Evolutionary conservation across 2,888 invertebrate genomes (phyloP), one percentile per base, ranked within the genome.

Genomic region (Scaptodrosophila latifasciaeformis): DNA sequence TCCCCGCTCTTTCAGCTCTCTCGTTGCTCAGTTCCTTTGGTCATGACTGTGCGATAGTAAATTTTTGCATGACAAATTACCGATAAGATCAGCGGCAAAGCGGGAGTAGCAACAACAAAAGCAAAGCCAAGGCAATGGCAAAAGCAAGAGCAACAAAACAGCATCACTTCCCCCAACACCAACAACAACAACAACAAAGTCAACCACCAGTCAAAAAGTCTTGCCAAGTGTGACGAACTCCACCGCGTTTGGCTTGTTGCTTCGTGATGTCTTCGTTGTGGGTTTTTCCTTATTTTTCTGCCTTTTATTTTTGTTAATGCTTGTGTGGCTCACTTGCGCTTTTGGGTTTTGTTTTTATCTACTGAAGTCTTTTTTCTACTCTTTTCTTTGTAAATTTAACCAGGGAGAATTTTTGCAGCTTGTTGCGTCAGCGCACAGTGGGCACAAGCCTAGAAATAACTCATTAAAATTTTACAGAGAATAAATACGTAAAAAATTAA

Each of bases 61-160:
- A 76, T 71, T 79, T 82, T 71, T 67, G 72, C 77, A 81, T 81
- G 80, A 82, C 78, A 81, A 82, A 82, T 82, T 78, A 76, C 67
- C 70, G 81, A 82, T 81, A 81, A 81, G 72, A 82, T 82, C 78
- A 59, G 55, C 61, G 45, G 45, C 62, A 67, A 56, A 43, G 27
- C 17, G 13, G 4, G 4, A 19, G 54, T 39, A 54, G 58, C 49
- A 45, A 56, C n/a, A n/a, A n/a, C n/a, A n/a, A n/a, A n/a, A n/a
- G n/a, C n/a, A n/a, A n/a, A n/a, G n/a, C n/a, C n/a, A n/a, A n/a
- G n/a, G n/a, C n/a, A n/a, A n/a, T n/a, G 48, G 49, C 67, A 57
- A 27, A 10, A 9, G 21, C 49, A 34, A 34, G 9, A 12, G 13
- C 21, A 29, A n/a, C 15, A 43, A 60, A 56, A 47, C 56, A 50